Evolutionary conservation across 2,797 vertebrate genomes (phyloP).

Genomic region (Synanceia verrucosa): DNA sequence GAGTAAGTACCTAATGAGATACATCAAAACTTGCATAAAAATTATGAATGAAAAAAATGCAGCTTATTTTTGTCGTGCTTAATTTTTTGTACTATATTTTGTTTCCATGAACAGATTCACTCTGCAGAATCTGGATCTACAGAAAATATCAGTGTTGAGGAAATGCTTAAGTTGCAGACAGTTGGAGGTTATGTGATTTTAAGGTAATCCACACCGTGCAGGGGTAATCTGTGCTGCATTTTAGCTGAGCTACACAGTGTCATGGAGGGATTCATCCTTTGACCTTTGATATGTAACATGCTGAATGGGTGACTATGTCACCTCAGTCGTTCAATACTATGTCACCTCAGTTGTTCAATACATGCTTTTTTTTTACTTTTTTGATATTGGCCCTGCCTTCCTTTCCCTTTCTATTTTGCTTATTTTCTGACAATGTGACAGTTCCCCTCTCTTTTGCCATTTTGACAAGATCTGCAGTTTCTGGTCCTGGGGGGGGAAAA

Average conservation of each 20-base stretch:
- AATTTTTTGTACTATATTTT: constrained; percentile 31
- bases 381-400: constrained; percentile 40
- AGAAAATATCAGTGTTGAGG: constrained; percentile 15
- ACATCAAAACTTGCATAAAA: background rate
- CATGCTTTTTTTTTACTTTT: constrained; percentile 23
- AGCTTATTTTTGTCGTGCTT: constrained; percentile 38
- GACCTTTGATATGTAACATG: constrained; percentile 58
- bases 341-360: constrained; percentile 48
- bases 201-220: constrained; percentile 27
- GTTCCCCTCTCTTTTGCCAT: constrained; percentile 23
- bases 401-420: constrained; percentile 40
- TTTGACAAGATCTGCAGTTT: constrained; percentile 66
- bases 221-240: constrained; percentile 45
- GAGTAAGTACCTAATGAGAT: background rate
- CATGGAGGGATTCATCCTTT: constrained; percentile 33
- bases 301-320: constrained; percentile 55
- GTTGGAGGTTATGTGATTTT: constrained; percentile 42
- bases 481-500: constrained; percentile 51
- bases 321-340: constrained; percentile 45
- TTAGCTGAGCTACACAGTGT: constrained; percentile 58
- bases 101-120: constrained; percentile 51
- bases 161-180: constrained; percentile 47
- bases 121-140: constrained; percentile 2
- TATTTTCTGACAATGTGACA: constrained; percentile 57
- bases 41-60: background rate